Evolutionary conservation across 64 coral and sea anemone species (phyloP).

Genomic region (Montipora capricornis): DNA sequence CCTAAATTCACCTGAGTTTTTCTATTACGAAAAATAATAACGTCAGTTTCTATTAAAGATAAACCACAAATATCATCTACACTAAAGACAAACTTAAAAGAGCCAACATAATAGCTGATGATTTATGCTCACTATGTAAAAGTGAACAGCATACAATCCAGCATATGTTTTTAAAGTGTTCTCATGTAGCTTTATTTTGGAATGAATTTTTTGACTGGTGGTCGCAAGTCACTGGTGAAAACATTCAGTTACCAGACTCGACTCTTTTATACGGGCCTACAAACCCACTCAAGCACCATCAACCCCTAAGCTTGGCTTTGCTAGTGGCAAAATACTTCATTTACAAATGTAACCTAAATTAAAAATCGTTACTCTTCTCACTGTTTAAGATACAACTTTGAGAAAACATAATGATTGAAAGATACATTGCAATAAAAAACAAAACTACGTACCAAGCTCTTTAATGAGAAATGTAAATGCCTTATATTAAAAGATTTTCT

Average conservation of each 20-base stretch:
- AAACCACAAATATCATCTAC: background rate
- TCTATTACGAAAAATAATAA: background rate
- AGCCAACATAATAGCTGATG: background rate
- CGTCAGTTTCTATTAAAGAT: background rate
- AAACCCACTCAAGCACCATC: background rate
- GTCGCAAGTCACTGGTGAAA: background rate
- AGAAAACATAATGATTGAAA: background rate
- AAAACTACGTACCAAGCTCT: constrained; percentile 12
- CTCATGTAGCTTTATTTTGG: background rate
- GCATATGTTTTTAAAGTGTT: background rate
- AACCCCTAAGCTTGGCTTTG: background rate
- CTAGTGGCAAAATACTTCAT: background rate
- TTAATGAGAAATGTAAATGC: background rate
- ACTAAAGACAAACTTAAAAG: constrained; percentile 33
- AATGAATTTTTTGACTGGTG: background rate
- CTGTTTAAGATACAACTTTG: background rate
- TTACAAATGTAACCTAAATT: background rate
- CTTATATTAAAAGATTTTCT: background rate
- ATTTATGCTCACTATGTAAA: constrained; percentile 15
- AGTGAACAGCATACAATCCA: constrained; percentile 19
- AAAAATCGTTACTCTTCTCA: background rate
- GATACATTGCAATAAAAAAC: constrained; percentile 16
- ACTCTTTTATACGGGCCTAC: background rate
- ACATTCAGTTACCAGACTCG: constrained; percentile 3
- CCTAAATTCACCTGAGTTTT: background rate